Evolutionary conservation across 2,113 vertebrate genomes (phyloP).

Genomic region (Dromiciops gliroides): DNA sequence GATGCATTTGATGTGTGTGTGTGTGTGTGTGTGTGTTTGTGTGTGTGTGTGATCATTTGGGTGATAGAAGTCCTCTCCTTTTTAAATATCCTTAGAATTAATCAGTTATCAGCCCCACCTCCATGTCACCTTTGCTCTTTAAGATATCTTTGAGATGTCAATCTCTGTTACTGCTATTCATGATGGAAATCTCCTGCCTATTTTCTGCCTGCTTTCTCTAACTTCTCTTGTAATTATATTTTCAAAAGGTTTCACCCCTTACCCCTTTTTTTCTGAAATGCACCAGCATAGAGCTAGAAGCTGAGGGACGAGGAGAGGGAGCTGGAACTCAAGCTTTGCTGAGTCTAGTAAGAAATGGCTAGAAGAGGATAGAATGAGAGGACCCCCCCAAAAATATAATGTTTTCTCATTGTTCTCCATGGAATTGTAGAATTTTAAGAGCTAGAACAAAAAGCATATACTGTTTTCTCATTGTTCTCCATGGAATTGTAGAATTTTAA

Average conservation of each 20-base stretch:
- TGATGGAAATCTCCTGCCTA: constrained; percentile 8
- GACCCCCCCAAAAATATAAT: not conserved
- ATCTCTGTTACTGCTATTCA: not conserved
- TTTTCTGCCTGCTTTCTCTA: constrained; percentile 27
- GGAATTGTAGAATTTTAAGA: not conserved
- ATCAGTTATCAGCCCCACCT: constrained; percentile 37
- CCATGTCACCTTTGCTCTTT: constrained; percentile 26
- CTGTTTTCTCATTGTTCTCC: not conserved
- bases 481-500: not conserved
- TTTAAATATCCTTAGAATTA: constrained; percentile 37
- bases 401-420: not conserved
- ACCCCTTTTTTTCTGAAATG: not conserved
- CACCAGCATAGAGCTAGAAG: not conserved
- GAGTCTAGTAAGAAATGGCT: not conserved
- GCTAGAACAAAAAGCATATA: not conserved
- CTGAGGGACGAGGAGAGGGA: not conserved
- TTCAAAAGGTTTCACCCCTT: not conserved
- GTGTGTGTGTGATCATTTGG: constrained; percentile 25
- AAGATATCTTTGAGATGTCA: constrained; percentile 21
- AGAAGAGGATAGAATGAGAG: not conserved
- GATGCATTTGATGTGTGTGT: constrained; percentile 7
- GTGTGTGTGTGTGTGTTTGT: not conserved
- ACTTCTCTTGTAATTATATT: constrained; percentile 29
- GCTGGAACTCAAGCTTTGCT: constrained; percentile 8
- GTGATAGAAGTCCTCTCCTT: not conserved